Percentiles rank a stretch among this genome's conserved stretches.
These are phyloP conservation scores for Rhynchotus rufescens DNA, from an alignment of 2,797 vertebrate genomes.

Conservation along the genomic window DNA sequence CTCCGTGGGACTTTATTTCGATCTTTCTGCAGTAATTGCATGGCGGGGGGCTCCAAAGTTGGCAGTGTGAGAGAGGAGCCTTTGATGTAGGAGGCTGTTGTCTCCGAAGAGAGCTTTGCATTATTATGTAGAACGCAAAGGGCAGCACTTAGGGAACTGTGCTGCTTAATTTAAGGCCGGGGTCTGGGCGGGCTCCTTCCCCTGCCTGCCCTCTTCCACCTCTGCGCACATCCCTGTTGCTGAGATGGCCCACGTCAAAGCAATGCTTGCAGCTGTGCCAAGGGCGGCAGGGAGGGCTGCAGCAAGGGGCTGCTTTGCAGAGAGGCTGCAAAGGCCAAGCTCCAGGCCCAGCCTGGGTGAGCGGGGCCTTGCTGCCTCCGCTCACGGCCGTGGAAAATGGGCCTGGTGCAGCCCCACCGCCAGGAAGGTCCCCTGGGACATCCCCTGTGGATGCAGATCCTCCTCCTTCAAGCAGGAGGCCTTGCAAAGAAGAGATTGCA, in stretches of 20 bases:
- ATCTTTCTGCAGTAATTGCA: conserved; percentile 6
- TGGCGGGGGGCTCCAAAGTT: neutral
- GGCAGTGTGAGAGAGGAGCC: neutral
- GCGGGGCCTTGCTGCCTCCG: rapidly evolving
- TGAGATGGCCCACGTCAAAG: neutral
- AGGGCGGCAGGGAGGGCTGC: rapidly evolving
- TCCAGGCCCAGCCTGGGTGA: neutral
- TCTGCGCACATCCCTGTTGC: neutral
- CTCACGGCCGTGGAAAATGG: too few species aligned
- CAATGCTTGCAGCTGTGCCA: rapidly evolving
- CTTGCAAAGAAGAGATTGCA: rapidly evolving
- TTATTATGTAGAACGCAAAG: conserved; percentile 55
- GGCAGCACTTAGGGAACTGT: neutral
- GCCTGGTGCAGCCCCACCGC: rapidly evolving
- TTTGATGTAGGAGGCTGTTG: conserved; percentile 37
- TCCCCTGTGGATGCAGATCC: neutral
- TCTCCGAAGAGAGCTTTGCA: neutral
- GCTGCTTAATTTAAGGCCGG: conserved; percentile 10
- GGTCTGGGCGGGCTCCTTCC: neutral
- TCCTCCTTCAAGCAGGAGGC: neutral
- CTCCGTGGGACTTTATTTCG: neutral
- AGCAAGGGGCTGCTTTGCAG: neutral
- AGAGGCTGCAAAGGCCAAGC: neutral
- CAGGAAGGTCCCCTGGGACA: neutral
- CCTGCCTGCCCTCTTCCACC: neutral